Conservation (phyloP, 2,888 invertebrate genomes). For the Brachyopa scutellaris region DNA sequence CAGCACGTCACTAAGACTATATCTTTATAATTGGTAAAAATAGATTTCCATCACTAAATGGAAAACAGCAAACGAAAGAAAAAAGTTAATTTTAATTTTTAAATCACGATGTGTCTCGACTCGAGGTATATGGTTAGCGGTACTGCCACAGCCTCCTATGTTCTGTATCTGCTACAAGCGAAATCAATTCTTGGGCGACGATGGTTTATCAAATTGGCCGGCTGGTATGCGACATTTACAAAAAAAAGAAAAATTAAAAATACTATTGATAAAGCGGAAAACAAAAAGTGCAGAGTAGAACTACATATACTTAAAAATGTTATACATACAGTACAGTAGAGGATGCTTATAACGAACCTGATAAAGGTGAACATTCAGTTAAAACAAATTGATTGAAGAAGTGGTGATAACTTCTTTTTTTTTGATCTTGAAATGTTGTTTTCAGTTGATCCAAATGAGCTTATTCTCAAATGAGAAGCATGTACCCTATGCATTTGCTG, state of each 20-base stretch:
- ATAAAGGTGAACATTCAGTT: too few species aligned
- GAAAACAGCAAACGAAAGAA: not conserved
- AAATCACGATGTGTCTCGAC: conserved; percentile 12
- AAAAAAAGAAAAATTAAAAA: not conserved
- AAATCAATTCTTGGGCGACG: conserved; percentile 2
- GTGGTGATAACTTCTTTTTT: too few species aligned
- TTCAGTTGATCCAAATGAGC: too few species aligned
- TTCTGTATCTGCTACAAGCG: conserved; percentile 16
- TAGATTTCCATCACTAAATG: not conserved
- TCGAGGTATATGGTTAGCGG: too few species aligned
- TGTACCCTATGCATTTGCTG: too few species aligned
- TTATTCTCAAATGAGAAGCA: too few species aligned
- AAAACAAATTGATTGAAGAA: too few species aligned
- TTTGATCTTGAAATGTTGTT: too few species aligned
- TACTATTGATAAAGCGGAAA: conserved; percentile 6
- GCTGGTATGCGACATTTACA: not conserved
- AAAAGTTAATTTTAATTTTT: not conserved
- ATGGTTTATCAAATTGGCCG: conserved; percentile 27
- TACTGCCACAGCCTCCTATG: not conserved
- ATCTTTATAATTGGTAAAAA: conserved; percentile 2
- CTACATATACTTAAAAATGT: too few species aligned
- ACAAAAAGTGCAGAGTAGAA: not conserved
- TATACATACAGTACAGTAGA: too few species aligned
- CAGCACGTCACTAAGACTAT: not conserved
- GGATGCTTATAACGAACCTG: too few species aligned